Percentiles rank a stretch among this genome's conserved stretches.
These are phyloP conservation scores for Gymnosoma rotundatum DNA, from an alignment of 2,888 invertebrate genomes.

Conservation along the genomic window DNA sequence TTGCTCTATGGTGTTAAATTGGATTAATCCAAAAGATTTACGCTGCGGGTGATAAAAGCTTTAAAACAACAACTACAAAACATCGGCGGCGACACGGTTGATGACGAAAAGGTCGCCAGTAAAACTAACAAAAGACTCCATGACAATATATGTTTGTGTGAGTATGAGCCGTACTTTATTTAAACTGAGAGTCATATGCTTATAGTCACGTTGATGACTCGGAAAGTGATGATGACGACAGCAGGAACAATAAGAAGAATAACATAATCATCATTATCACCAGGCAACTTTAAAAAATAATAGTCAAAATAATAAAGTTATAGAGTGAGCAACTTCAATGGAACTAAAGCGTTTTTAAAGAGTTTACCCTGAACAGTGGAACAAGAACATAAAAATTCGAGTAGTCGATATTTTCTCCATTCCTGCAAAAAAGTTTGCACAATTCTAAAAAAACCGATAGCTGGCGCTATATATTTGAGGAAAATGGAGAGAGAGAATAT, in stretches of 20 bases:
- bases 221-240: conserved; percentile 55
- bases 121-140: conserved; percentile 59
- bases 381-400: not conserved
- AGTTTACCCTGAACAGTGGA: conserved; percentile 21
- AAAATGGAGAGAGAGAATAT: no score
- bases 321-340: conserved; percentile 8
- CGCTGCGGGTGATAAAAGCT: conserved; percentile 81
- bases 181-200: conserved; percentile 6
- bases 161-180: conserved; percentile 68
- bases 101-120: conserved; percentile 36
- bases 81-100: conserved; percentile 51
- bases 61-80: conserved; percentile 72
- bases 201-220: conserved; percentile 48
- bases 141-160: conserved; percentile 60
- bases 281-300: conserved; percentile 3
- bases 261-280: conserved; percentile 56
- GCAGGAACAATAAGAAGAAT: conserved; percentile 45
- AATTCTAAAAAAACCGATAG: no score
- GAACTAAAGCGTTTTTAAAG: not conserved
- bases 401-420: no score
- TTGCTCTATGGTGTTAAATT: conserved; percentile 79
- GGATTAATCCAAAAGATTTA: conserved; percentile 81
- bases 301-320: conserved; percentile 20
- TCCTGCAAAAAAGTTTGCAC: no score
- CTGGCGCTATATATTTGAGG: no score